Base-by-base conservation (phyloP, 2,113 vertebrate genomes). In the Salvelinus fontinalis region DNA sequence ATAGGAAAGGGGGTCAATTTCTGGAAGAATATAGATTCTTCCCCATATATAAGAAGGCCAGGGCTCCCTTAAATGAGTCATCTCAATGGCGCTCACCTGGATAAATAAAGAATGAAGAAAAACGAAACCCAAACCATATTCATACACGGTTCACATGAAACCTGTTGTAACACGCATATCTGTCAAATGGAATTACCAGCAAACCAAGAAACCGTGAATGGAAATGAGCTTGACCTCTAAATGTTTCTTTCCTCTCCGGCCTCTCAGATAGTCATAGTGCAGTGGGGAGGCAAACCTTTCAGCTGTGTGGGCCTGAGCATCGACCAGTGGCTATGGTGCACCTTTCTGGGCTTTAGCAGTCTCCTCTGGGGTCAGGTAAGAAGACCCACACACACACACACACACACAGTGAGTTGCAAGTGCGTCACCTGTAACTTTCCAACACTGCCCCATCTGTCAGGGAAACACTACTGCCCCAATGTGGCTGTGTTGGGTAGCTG, bases 291-390 rank as follows among this genome's bases (percentile, higher is more conserved):
- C 81, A 99, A 98, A 79, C 97, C 98, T 67, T 99, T 99, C 89
- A 99, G 97, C 93, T 99, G 98, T 70, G 95, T 97, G 72, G 93
- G 95, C 75, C 94, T 99, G 70, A 91, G 92, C 3, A 72, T 97
- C 76, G 98, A 99, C 85, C 97, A 99, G 71, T 99, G 98, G 98
- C 93, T 99, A 20, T 99, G 98, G 98, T 99, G 97, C 78, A 91
- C 97, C 85, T 98, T 99, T 93, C 92, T 99, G 80, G 98, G 98
- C 83, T 96, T 99, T 85, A 95, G 97, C 89, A 96, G 95, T 71
- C 95, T 99, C 78, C 94, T 99, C 67, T 99, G 98, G 98, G 98
- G 98, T 90, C 98, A 99, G 96, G 98, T 99, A 95, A 94, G 79
- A 39, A 29, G 16, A 4, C 5, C 14, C 29, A 62, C 20, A 34